phyloP scores from a whole-genome alignment of 2,113 vertebrate species.

The Catharus minimus region DNA sequence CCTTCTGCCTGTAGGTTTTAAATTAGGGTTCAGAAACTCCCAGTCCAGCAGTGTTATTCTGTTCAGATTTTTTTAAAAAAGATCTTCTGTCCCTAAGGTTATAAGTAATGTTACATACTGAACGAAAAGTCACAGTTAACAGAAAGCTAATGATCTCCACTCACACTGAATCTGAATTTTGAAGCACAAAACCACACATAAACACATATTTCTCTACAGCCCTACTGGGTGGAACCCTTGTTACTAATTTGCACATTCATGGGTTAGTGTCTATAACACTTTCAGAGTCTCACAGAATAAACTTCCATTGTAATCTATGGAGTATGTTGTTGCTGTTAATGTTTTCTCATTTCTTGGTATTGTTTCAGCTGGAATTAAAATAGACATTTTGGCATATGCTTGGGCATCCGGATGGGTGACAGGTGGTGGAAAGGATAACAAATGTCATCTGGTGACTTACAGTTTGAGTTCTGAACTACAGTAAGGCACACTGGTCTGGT shows the following conservation, averaged over 20 bases:
- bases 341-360: not conserved
- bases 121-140: not conserved
- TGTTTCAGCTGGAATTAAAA: not conserved
- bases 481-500: not conserved
- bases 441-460: not conserved
- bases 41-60: not conserved
- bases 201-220: not conserved
- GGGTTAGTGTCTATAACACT: not conserved
- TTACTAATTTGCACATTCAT: not conserved
- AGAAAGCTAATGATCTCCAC: not conserved
- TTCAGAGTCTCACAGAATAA: not conserved
- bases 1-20: not conserved
- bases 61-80: not conserved
- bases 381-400: not conserved
- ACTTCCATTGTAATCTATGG: not conserved
- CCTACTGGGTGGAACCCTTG: not conserved
- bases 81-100: not conserved
- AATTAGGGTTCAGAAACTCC: not conserved
- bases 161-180: not conserved
- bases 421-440: not conserved
- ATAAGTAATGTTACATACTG: not conserved
- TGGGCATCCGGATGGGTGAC: not conserved
- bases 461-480: not conserved
- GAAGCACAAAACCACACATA: not conserved
- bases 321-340: not conserved